Conservation (phyloP, 2,888 invertebrate species). For the Machimus rusticus region DNA sequence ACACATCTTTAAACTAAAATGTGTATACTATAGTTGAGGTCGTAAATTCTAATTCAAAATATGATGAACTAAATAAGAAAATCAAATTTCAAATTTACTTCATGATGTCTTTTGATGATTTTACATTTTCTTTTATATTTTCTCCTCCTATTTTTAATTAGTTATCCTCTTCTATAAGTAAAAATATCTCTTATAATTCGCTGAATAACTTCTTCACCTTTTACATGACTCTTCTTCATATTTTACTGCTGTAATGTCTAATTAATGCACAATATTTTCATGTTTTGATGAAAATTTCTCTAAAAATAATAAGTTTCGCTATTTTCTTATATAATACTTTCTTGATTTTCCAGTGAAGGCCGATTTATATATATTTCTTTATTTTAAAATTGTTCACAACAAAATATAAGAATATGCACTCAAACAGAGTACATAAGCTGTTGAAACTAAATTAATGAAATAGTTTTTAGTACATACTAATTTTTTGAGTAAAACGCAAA, state of each 20-base stretch:
- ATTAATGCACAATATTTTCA: background rate
- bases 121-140: background rate
- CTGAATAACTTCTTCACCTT: background rate
- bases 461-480: too few species aligned
- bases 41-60: background rate
- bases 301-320: conserved; percentile 31
- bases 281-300: conserved; percentile 14
- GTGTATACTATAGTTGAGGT: conserved; percentile 27
- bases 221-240: background rate
- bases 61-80: background rate
- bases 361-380: background rate
- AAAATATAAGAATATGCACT: background rate
- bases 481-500: background rate
- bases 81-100: background rate
- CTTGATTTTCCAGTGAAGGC: conserved; percentile 2
- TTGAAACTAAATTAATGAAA: background rate
- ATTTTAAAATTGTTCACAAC: background rate
- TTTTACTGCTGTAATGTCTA: background rate
- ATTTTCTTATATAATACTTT: conserved; percentile 14
- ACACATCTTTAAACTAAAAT: background rate
- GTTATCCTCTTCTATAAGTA: background rate
- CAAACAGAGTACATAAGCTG: background rate
- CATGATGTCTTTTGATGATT: background rate
- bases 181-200: background rate
- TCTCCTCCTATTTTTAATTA: background rate